Base-by-base conservation (phyloP, 2,888 invertebrate species). In the Acrobasis consociella region DNA sequence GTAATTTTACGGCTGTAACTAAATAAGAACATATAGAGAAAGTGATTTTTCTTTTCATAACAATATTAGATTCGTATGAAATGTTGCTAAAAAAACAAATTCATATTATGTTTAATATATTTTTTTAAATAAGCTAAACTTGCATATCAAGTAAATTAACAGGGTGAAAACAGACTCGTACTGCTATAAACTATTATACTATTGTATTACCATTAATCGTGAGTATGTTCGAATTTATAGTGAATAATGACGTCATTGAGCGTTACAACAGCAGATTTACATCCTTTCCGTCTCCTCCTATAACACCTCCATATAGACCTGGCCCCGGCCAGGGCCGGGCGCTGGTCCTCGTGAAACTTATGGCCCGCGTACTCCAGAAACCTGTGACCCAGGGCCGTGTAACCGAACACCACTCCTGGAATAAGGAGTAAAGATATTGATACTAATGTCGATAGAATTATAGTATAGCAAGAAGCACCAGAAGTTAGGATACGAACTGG, bases 261-360 rank as follows among this genome's bases (percentile, higher is more conserved):
- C 0, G 80, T 81, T 56, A 72, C 71, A 8, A 78, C 70, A 5
- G 74, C 73, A 9, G 78, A 76, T 63, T 72, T 76, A 58, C 82
- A 82, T 16, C 77, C 79, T 11, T 17, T 66, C 46, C 37, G 65
- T 69, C 55, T 71, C 69, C 55, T 70, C 74, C 9, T 69, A 68
- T 63, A 81, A 80, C 60, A 60, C 22, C 60, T 15, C 60, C 60
- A 60, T 22, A 52, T 39, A 10, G 37, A 42, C 51, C 39, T 60
- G 9, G 39, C 39, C 17, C 39, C 37, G 0, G 73, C 72, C 49
- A 58, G 68, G 22, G 51, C 17, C 38, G 38, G 37, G 9, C 51
- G 51, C 17, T 38, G 13, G n/a, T 60, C 60, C 38, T 15, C 50
- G 13, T 60, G 60, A 9, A 51, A 60, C 38, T 51, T 60, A 10